Conservation (phyloP, 2,888 invertebrate species). For the Nymphalis urticae region DNA sequence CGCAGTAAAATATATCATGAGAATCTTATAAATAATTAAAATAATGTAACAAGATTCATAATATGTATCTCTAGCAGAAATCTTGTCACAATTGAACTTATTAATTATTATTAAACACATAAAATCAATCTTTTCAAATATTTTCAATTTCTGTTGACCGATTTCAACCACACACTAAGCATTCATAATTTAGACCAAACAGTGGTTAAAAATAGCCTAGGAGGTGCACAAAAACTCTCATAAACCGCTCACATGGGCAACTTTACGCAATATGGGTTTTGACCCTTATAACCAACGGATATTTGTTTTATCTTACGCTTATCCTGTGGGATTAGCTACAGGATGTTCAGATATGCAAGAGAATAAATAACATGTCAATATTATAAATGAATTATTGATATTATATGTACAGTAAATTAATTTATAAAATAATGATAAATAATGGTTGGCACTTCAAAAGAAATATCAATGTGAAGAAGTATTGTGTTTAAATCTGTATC, state of each 20-base stretch:
- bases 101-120: no score
- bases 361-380: slow-evolving; percentile 3
- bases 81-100: no score
- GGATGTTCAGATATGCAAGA: slow-evolving; percentile 42
- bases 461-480: background rate
- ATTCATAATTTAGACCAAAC: slow-evolving; percentile 49
- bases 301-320: slow-evolving; percentile 73
- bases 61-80: no score
- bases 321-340: slow-evolving; percentile 65
- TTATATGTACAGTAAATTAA: background rate
- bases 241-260: slow-evolving; percentile 65
- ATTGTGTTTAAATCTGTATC: background rate
- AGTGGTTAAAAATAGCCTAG: slow-evolving; percentile 69
- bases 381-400: background rate
- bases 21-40: no score
- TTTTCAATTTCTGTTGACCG: slow-evolving; percentile 21
- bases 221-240: slow-evolving; percentile 71
- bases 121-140: background rate
- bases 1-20: no score
- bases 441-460: background rate
- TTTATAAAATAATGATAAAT: no score
- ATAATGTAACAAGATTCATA: no score
- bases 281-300: slow-evolving; percentile 76
- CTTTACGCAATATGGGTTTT: slow-evolving; percentile 79
- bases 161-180: slow-evolving; percentile 26